These are phyloP conservation scores for Pachyseris speciosa DNA, from an alignment of 64 coral and sea anemone species.

Conservation along the genomic window DNA sequence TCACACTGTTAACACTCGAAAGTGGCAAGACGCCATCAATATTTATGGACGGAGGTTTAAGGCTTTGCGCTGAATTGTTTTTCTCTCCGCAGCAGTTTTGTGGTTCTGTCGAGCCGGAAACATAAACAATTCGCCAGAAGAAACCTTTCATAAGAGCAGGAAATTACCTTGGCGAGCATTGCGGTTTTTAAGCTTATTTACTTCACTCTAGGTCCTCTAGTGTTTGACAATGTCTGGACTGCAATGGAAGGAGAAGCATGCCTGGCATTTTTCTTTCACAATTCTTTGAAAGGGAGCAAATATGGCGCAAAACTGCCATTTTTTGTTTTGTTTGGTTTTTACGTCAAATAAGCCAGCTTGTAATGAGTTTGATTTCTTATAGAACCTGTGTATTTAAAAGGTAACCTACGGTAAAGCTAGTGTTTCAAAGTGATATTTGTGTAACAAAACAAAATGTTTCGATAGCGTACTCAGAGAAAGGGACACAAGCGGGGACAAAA, in stretches of 20 bases:
- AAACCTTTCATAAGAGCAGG: background rate
- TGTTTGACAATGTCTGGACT: background rate
- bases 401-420: no score
- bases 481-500: no score
- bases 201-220: background rate
- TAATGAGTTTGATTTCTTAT: no score
- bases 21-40: background rate
- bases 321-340: no score
- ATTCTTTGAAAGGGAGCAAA: no score
- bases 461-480: no score
- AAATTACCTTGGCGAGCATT: background rate
- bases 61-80: background rate
- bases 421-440: no score
- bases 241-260: background rate
- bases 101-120: background rate
- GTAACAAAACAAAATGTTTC: no score
- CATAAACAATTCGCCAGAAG: background rate
- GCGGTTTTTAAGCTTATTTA: background rate
- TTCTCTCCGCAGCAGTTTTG: background rate
- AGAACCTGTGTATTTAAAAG: no score
- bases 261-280: no score
- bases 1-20: background rate
- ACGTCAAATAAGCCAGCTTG: no score
- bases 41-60: background rate
- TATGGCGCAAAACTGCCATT: no score